Percentiles rank a stretch among this genome's conserved stretches.
Evolutionary conservation across 1,140 invertebrate genomes (phyloP).

Genomic region (Meteorus sp.): DNA sequence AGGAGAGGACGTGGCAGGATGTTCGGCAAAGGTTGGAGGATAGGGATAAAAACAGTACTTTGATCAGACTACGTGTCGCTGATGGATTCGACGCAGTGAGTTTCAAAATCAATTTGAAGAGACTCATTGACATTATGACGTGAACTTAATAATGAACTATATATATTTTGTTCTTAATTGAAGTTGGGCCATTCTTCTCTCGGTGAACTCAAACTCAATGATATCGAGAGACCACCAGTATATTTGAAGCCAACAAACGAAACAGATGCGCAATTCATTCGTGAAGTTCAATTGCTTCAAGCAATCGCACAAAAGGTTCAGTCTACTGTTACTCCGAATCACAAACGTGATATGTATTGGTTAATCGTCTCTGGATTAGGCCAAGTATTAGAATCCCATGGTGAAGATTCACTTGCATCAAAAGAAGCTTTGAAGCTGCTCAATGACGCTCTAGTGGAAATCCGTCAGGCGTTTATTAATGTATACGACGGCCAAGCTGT

Average conservation of each 20-base stretch:
- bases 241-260: conserved; percentile 50
- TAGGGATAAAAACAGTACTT: conserved; percentile 61
- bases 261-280: conserved; percentile 68
- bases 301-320: conserved; percentile 64
- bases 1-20: conserved; percentile 65
- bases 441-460: conserved; percentile 60
- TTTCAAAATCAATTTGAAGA: conserved; percentile 27
- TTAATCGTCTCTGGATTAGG: conserved; percentile 66
- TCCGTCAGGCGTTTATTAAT: conserved; percentile 65
- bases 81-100: conserved; percentile 68
- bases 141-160: conserved; percentile 12
- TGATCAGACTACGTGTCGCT: conserved; percentile 67
- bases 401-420: conserved; percentile 66
- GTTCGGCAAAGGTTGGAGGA: conserved; percentile 63
- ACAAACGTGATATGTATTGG: conserved; percentile 69
- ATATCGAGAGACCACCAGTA: conserved; percentile 42
- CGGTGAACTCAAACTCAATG: conserved; percentile 60
- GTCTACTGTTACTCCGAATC: conserved; percentile 59
- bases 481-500: conserved; percentile 71
- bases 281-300: conserved; percentile 66
- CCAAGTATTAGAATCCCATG: conserved; percentile 67
- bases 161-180: conserved; percentile 37
- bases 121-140: conserved; percentile 2
- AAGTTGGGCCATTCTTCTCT: conserved; percentile 55
- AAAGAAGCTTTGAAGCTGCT: conserved; percentile 71